Evolutionary conservation across 2,888 invertebrate genomes (phyloP), one percentile per base, ranked within the genome.

Genomic region (Drosophila peninsularis): DNA sequence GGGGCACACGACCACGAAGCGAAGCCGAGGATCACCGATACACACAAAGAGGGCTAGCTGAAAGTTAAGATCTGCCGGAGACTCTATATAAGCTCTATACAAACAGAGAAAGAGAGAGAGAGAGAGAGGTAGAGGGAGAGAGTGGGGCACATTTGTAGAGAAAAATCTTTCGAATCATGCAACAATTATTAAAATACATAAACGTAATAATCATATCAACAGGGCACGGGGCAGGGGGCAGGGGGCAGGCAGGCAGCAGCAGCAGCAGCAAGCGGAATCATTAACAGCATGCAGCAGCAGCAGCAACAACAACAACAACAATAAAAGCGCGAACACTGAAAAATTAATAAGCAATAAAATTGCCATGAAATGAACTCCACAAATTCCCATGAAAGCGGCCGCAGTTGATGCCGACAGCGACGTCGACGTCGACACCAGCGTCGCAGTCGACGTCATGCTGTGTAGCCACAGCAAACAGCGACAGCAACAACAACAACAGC

Each of bases 311-410:
- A 65, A 58, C 62, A 72, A 45, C 55, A 66, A 68, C 55, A 75
- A 72, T 55, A 62, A 80, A 88, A 80, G 84, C 86, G 88, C 88
- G 73, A 85, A 82, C 84, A 85, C 79, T 85, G 73, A 85, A 85
- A 85, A 85, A 85, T 91, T 91, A 91, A 91, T 91, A 91, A 91
- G 90, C 90, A 91, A 91, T 91, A 91, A 91, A 91, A 91, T 91
- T 91, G 91, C 91, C 91, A 91, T 91, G 91, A 91, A 91, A 91
- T 91, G 91, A 91, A 91, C 91, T 84, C 66, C 65, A 80, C 82
- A 79, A 87, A 91, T 91, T 91, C 91, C 89, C 91, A 91, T 91
- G 91, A 90, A 91, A 90, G 90, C 77, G 77, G 71, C 75, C 75
- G 68, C 80, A 57, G 75, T 70, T 53, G 47, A 41, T 67, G 77